Evolutionary conservation across 2,888 invertebrate genomes (phyloP), one percentile per base, ranked within the genome.

Genomic region (Acholoe squamosa): DNA sequence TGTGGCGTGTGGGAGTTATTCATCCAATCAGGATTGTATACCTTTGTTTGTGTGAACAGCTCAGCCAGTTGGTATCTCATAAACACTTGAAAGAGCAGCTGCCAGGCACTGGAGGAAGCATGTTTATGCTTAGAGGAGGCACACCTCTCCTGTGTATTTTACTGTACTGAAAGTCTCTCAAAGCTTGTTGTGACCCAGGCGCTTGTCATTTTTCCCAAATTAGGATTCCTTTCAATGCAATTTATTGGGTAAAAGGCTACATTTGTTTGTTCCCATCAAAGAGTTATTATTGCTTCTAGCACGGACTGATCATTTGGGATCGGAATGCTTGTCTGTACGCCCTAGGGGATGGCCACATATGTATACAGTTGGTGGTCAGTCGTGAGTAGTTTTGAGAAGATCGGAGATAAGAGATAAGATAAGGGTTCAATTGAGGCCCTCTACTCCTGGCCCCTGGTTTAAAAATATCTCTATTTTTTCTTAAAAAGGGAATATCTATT

Each of bases 1-100:
- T n/a, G 22, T 61, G 22, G 61, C 5, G 22, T n/a, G 61, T 19
- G n/a, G 71, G 28, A 28, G 31, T 71, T 71, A 71, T 71, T 71
- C 71, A 71, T 28, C 71, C 71, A 71, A 71, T 71, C 71, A 71
- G 71, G 71, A 14, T n/a, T 71, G 71, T 71, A 71, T 71, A 28
- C 71, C 71, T 71, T 5, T 71, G 71, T 71, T 71, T 71, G 71
- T 71, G 71, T 71, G 71, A 71, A 71, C 71, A 71, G 71, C 28
- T n/a, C 61, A 28, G 71, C 71, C 28, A 25, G 25, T 14, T 28
- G 71, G 71, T 71, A 28, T 71, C 28, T 28, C 71, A 25, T 71
- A 71, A 71, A 71, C 71, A 71, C 28, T 71, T 71, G 28, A 28
- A 71, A 71, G 71, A 3, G 5, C 19, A 71, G 25, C 28, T 71